phyloP scores from a whole-genome alignment of 2,113 vertebrate species.

The Ptyas mucosa region DNA sequence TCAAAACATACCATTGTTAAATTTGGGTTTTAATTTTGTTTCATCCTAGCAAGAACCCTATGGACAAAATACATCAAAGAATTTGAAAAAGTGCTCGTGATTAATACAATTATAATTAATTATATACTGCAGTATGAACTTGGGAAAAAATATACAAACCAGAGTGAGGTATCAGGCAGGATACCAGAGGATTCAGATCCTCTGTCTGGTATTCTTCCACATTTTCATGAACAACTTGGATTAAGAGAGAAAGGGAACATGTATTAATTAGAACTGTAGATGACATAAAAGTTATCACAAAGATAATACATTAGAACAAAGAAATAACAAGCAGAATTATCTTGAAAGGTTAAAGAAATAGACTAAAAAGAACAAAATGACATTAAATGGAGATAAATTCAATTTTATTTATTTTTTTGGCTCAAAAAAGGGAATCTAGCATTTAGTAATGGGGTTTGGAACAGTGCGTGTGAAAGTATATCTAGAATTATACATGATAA shows the following conservation, averaged over 20 bases:
- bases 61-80: not conserved
- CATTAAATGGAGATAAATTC: not conserved
- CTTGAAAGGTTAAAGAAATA: not conserved
- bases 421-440: not conserved
- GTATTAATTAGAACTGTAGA: not conserved
- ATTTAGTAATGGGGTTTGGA: not conserved
- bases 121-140: not conserved
- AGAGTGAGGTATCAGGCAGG: not conserved
- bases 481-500: not conserved
- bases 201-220: not conserved
- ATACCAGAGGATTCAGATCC: not conserved
- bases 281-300: not conserved
- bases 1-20: not conserved
- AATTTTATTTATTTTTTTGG: not conserved
- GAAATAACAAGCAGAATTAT: not conserved
- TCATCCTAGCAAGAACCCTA: not conserved
- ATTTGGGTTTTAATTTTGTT: not conserved
- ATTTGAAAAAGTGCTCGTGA: not conserved
- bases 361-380: not conserved
- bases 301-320: not conserved
- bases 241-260: not conserved
- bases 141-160: not conserved
- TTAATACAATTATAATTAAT: not conserved
- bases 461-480: not conserved
- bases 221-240: not conserved